Evolutionary conservation across 2,888 invertebrate species (phyloP).

Genomic region (Apodemia duryi): DNA sequence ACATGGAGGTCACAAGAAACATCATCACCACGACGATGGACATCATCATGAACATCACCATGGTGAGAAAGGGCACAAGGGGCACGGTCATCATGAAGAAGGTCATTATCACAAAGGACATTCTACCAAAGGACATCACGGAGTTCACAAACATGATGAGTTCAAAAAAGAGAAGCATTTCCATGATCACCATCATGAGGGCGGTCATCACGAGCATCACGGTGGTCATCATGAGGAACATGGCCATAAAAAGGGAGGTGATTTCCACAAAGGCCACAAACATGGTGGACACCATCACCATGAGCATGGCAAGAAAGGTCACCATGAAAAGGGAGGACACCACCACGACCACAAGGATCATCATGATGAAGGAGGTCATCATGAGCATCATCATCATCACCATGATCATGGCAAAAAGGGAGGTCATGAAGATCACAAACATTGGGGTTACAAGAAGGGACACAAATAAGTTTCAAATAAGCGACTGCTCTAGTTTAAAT

Average conservation of each 20-base stretch:
- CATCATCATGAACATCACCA: slow-evolving; percentile 82
- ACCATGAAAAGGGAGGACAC: slow-evolving; percentile 89
- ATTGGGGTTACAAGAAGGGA: slow-evolving; percentile 85
- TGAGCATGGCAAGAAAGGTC: slow-evolving; percentile 89
- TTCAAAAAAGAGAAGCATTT: slow-evolving; percentile 92
- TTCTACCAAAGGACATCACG: slow-evolving; percentile 91
- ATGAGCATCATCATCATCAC: slow-evolving; percentile 87
- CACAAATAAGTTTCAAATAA: slow-evolving; percentile 47
- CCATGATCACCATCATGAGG: slow-evolving; percentile 90
- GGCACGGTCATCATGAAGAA: slow-evolving; percentile 72
- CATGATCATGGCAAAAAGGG: slow-evolving; percentile 89
- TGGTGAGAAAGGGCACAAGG: slow-evolving; percentile 83
- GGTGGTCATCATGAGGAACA: slow-evolving; percentile 88
- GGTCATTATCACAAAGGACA: slow-evolving; percentile 91
- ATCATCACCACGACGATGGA: slow-evolving; percentile 83
- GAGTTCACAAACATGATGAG: slow-evolving; percentile 91
- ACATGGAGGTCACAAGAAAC: slow-evolving; percentile 82
- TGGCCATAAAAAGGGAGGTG: slow-evolving; percentile 89
- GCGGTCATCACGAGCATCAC: slow-evolving; percentile 88
- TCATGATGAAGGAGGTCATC: slow-evolving; percentile 87
- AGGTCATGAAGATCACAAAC: slow-evolving; percentile 88
- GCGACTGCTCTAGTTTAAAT: slow-evolving; percentile 41
- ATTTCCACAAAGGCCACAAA: slow-evolving; percentile 88
- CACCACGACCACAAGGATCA: slow-evolving; percentile 89
- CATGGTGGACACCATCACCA: slow-evolving; percentile 88